Conservation (phyloP, 1,140 invertebrate species). For the Bombus confusus region DNA sequence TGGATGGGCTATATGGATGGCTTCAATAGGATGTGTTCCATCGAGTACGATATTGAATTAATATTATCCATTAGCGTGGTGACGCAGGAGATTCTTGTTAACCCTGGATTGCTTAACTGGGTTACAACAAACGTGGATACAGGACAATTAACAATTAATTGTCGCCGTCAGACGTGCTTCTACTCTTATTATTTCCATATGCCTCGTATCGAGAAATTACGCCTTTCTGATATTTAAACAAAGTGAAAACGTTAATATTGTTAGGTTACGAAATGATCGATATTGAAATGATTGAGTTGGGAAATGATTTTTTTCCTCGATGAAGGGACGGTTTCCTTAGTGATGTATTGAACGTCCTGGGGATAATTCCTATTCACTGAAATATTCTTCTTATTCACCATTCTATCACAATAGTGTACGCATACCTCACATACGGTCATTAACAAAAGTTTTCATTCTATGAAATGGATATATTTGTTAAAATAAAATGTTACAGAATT, state of each 20-base stretch:
- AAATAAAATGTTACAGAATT: neutral
- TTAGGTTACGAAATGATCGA: neutral
- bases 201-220: neutral
- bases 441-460: neutral
- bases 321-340: neutral
- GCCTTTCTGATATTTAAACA: neutral
- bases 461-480: neutral
- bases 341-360: neutral
- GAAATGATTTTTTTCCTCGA: neutral
- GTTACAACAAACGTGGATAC: conserved; percentile 20
- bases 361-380: neutral
- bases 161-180: too few species aligned
- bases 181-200: neutral
- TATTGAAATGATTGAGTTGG: neutral
- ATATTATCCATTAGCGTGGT: conserved; percentile 33
- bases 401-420: neutral
- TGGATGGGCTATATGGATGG: neutral
- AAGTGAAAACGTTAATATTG: neutral
- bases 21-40: conserved; percentile 27
- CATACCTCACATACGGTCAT: neutral
- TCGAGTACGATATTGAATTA: conserved; percentile 41
- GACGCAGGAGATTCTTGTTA: conserved; percentile 28
- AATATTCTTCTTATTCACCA: neutral
- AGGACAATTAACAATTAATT: conserved; percentile 2
- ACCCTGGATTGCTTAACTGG: conserved; percentile 34